Conservation (phyloP, 1,140 invertebrate genomes). For the Hetaerina americana region DNA sequence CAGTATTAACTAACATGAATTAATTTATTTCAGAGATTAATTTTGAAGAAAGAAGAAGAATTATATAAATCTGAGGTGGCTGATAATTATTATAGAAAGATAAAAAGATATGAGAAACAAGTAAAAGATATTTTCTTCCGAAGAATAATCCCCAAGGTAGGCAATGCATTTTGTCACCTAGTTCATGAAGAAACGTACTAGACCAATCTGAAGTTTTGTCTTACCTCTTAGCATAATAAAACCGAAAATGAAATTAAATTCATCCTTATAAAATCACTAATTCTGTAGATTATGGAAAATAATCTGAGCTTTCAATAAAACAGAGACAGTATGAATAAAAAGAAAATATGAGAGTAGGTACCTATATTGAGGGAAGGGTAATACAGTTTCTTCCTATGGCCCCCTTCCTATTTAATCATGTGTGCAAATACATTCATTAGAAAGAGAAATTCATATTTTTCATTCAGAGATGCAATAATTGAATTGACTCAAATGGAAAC, state of each 20-base stretch:
- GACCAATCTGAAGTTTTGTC: no score
- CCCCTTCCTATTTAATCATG: no score
- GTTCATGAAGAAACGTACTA: background rate
- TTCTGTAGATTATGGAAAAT: background rate
- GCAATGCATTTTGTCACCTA: background rate
- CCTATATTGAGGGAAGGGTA: no score
- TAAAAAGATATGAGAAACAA: background rate
- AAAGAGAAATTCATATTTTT: no score
- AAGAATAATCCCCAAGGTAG: background rate
- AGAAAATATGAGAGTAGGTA: no score
- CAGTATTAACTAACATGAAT: background rate
- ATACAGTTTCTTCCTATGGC: no score
- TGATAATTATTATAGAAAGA: background rate
- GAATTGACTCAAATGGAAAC: no score
- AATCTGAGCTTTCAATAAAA: background rate
- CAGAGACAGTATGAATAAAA: background rate
- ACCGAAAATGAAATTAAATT: background rate
- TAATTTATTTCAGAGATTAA: background rate
- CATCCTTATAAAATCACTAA: background rate
- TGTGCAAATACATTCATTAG: no score
- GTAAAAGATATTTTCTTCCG: background rate
- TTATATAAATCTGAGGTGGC: background rate
- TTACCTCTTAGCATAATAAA: background rate
- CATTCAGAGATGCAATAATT: no score
- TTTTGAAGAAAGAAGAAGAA: background rate